Conservation (phyloP, 2,888 invertebrate species). For the Eupithecia vulgata region DNA sequence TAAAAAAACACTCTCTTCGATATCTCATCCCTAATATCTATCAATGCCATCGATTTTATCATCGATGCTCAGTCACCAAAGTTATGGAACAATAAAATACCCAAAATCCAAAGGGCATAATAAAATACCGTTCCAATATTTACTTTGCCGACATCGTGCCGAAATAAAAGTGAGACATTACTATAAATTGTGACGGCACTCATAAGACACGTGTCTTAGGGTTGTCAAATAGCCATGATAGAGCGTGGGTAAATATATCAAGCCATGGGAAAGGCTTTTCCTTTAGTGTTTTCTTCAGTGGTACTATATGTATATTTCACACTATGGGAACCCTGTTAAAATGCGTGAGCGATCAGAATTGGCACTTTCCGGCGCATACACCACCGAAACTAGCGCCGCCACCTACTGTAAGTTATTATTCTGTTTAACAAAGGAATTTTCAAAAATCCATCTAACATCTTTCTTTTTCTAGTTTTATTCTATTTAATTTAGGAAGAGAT, state of each 20-base stretch:
- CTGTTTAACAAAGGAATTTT: no score
- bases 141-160: conserved; percentile 25
- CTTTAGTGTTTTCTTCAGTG: neutral
- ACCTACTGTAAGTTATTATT: no score
- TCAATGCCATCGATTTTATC: conserved; percentile 17
- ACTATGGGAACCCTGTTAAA: neutral
- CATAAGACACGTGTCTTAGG: conserved; percentile 30
- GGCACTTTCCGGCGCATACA: no score
- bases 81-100: conserved; percentile 15
- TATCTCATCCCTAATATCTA: conserved; percentile 13
- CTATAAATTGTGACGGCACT: conserved; percentile 34
- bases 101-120: conserved; percentile 14
- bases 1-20: neutral
- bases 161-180: conserved; percentile 35
- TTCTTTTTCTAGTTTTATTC: no score
- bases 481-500: no score
- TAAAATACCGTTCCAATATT: conserved; percentile 30
- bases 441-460: no score
- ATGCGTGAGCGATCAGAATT: no score
- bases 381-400: no score
- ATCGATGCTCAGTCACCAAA: conserved; percentile 14
- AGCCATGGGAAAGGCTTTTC: neutral
- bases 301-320: neutral
- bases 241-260: conserved; percentile 6
- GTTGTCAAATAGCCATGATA: conserved; percentile 9